phyloP scores from a whole-genome alignment of 2,797 vertebrate genomes.

The Aulostomus chinensis region DNA sequence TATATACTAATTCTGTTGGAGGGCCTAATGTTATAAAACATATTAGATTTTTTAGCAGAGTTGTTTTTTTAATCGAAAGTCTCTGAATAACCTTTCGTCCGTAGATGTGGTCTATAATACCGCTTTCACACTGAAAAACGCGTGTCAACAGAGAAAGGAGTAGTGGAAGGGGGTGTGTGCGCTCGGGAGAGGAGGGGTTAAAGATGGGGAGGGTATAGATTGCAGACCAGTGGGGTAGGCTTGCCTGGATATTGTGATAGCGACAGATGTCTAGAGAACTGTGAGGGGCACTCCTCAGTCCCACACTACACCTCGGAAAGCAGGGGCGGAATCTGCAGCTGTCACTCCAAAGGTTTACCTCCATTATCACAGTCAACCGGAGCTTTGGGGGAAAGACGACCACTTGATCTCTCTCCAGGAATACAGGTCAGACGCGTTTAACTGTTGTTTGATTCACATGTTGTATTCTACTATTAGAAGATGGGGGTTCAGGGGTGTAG shows the following conservation, averaged over 20 bases:
- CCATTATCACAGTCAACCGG: constrained; percentile 61
- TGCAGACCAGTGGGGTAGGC: constrained; percentile 67
- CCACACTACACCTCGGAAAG: constrained; percentile 70
- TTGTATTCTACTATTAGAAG: not conserved
- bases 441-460: not conserved
- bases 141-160: too few species aligned
- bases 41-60: too few species aligned
- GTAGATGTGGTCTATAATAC: too few species aligned
- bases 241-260: constrained; percentile 76
- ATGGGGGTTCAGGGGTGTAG: not conserved
- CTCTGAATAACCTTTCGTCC: too few species aligned
- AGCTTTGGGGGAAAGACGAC: constrained; percentile 46
- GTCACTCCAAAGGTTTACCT: constrained; percentile 71
- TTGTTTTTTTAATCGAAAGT: too few species aligned
- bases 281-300: constrained; percentile 71
- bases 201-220: constrained; percentile 64
- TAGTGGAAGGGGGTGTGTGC: not conserved
- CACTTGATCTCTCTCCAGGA: constrained; percentile 35
- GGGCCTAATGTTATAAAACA: too few species aligned
- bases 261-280: constrained; percentile 81
- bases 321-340: constrained; percentile 77
- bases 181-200: constrained; percentile 65
- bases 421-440: constrained; percentile 67
- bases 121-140: too few species aligned
- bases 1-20: too few species aligned